Evolutionary conservation across 1,140 invertebrate genomes (phyloP), one percentile per base, ranked within the genome.

Genomic region (Drosophila nikananu): DNA sequence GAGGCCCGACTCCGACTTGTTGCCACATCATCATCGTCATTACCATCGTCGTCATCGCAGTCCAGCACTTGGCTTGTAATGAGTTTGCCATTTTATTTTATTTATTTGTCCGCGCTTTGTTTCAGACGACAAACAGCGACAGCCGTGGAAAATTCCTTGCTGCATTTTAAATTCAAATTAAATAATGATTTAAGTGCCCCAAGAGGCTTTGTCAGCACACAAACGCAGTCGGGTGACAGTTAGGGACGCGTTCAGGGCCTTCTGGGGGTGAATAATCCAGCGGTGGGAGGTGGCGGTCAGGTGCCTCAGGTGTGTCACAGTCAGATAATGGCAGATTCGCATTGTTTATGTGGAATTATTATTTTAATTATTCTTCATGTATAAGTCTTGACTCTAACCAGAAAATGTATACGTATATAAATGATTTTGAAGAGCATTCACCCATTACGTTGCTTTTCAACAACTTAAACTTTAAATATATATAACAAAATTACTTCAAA

Each of bases 31-130:
- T 70, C 82, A 71, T 66, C 37, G 51, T 59, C 71, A 46, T 51
- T 27, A 65, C 48, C 64, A 23, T 32, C 73, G 39, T 66, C 71
- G 54, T 55, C 32, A 44, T 66, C 32, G 68, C 61, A 70, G 72
- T 75, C 80, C 81, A 71, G 81, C 86, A 81, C 75, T 82, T 75
- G 61, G 67, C 70, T 49, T 81, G 86, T 89, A 89, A 89, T 89
- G 86, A 90, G 84, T 89, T 89, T 89, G 84, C 73, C 84, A 89
- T 89, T 89, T 89, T 81, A 84, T 84, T 89, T 89, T 90, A 87
- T 87, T 87, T 87, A 87, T 87, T 87, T 87, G 84, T 86, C 77
- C 64, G 77, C 51, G 65, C 84, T 87, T 87, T 89, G 86, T 90
- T 83, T 71, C 80, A 67, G 60, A 49, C 62, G 39, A 61, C 41